These are phyloP conservation scores for Notarius lentiginosus DNA, from an alignment of 2,113 vertebrate genomes.

Conservation along the genomic window DNA sequence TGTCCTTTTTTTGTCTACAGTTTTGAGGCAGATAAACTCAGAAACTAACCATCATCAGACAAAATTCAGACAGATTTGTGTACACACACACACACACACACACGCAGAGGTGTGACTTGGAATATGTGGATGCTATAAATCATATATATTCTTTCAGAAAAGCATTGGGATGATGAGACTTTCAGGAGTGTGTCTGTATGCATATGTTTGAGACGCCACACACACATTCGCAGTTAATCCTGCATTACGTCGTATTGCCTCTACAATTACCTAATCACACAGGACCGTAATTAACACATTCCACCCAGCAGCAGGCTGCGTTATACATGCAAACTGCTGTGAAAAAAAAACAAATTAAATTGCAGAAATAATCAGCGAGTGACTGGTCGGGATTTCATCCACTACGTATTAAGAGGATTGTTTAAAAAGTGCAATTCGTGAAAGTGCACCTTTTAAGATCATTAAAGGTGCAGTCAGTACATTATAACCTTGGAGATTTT, in stretches of 20 bases:
- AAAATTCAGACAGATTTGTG: neutral
- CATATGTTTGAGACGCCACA: neutral
- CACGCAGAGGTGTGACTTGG: neutral
- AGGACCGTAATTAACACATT: neutral
- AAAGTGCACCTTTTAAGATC: too few species aligned
- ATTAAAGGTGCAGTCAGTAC: neutral
- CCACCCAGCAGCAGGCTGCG: neutral
- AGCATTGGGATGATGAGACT: neutral
- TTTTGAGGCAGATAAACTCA: neutral
- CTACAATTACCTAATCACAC: slow-evolving; percentile 2
- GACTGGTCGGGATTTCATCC: neutral
- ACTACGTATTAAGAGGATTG: neutral
- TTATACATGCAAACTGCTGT: neutral
- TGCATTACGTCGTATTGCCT: neutral
- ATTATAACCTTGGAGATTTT: neutral
- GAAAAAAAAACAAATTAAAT: neutral
- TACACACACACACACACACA: neutral
- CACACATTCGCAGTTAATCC: slow-evolving; percentile 1
- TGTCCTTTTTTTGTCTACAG: neutral
- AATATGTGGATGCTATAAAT: too few species aligned
- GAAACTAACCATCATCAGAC: neutral
- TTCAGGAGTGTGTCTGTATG: neutral
- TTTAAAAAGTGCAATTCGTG: neutral
- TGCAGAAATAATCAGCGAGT: neutral
- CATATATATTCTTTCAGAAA: slow-evolving; percentile 14